Evolutionary conservation across 2,797 vertebrate genomes (phyloP).

Genomic region (Tragelaphus oryx): DNA sequence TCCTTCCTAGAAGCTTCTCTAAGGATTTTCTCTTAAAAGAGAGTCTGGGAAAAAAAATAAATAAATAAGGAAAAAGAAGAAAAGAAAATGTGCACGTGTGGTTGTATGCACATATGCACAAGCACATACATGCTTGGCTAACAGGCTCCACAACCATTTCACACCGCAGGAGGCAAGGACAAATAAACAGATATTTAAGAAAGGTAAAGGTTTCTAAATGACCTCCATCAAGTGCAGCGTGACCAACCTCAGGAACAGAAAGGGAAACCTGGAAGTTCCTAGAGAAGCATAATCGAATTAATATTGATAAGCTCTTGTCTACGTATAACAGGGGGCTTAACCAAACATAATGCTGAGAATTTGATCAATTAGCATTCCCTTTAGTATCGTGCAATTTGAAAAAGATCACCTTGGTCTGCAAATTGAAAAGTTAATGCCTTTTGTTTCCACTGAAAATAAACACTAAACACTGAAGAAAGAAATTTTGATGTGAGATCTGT

Average conservation of each 20-base stretch:
- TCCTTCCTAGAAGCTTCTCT: constrained; percentile 83
- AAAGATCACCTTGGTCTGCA: constrained; percentile 50
- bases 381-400: neutral
- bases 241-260: neutral
- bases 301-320: constrained; percentile 63
- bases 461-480: constrained; percentile 64
- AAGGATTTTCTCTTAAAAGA: constrained; percentile 79
- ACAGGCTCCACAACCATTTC: constrained; percentile 57
- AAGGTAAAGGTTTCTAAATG: constrained; percentile 38
- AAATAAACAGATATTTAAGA: constrained; percentile 48
- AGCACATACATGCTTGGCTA: neutral
- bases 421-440: constrained; percentile 50
- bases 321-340: constrained; percentile 51
- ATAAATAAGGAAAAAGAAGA: neutral
- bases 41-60: constrained; percentile 56
- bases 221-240: constrained; percentile 30
- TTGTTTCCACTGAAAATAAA: constrained; percentile 29
- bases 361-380: constrained; percentile 50
- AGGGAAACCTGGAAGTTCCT: constrained; percentile 43
- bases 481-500: constrained; percentile 75
- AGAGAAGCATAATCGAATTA: constrained; percentile 44
- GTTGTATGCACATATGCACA: neutral
- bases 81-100: neutral
- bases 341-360: constrained; percentile 63
- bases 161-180: constrained; percentile 65